phyloP scores from a whole-genome alignment of 2,113 vertebrate genomes.

The Pterophyllum scalare region DNA sequence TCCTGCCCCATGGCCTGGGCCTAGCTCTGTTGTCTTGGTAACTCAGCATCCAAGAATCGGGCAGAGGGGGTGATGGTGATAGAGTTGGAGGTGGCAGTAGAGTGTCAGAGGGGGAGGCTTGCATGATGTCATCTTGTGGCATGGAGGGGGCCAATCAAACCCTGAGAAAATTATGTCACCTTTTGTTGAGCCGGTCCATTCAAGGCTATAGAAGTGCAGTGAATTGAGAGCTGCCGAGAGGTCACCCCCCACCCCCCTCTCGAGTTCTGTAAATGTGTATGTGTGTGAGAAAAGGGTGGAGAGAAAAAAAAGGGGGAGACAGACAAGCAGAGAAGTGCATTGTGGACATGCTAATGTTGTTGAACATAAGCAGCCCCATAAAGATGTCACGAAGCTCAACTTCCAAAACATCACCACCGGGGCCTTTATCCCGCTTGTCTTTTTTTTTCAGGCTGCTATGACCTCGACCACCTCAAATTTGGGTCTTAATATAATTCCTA shows the following conservation, averaged over 20 bases:
- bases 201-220: conserved; percentile 87
- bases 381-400: conserved; percentile 86
- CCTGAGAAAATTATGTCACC: conserved; percentile 88
- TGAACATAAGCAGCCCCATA: conserved; percentile 81
- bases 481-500: conserved; percentile 63
- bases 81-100: conserved; percentile 33
- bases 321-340: conserved; percentile 68
- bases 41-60: conserved; percentile 83
- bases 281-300: conserved; percentile 64
- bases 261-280: conserved; percentile 69
- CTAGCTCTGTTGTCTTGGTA: conserved; percentile 82
- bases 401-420: conserved; percentile 70
- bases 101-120: conserved; percentile 21
- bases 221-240: conserved; percentile 85
- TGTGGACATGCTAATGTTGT: conserved; percentile 84
- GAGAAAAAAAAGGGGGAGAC: conserved; percentile 38
- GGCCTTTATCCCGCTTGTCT: conserved; percentile 15
- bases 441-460: conserved; percentile 42
- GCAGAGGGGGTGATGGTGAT: conserved; percentile 20
- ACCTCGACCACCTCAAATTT: conserved; percentile 51
- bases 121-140: conserved; percentile 85
- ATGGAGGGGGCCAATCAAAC: conserved; percentile 84
- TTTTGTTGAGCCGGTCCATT: conserved; percentile 86
- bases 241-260: conserved; percentile 73
- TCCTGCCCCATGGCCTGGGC: conserved; percentile 78